These are phyloP conservation scores for Rostratula benghalensis DNA, from an alignment of 2,113 vertebrate species.

Conservation along the genomic window DNA sequence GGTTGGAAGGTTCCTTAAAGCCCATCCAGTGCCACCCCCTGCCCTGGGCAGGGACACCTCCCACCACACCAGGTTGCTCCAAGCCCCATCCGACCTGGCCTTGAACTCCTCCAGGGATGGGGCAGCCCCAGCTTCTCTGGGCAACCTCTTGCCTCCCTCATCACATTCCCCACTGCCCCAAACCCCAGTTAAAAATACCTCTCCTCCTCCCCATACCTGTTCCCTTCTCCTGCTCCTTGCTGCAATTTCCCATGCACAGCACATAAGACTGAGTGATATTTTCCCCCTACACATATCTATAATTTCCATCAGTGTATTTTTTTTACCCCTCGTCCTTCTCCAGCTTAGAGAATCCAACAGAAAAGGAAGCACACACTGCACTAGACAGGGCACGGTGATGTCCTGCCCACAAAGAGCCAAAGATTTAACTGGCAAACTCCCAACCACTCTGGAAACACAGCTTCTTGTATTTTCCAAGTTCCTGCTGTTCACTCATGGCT, in stretches of 20 bases:
- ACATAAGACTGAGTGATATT: not conserved
- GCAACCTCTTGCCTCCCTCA: not conserved
- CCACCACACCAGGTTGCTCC: too few species aligned
- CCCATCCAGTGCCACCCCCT: too few species aligned
- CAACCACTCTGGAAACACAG: not conserved
- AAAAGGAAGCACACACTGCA: not conserved
- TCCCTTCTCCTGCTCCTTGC: not conserved
- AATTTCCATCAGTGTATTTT: not conserved
- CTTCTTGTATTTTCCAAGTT: not conserved
- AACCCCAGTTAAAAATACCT: not conserved
- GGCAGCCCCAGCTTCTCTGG: too few species aligned
- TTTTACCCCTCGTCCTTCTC: not conserved
- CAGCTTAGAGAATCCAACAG: not conserved
- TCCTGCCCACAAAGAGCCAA: not conserved
- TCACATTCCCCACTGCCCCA: not conserved
- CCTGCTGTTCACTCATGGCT: not conserved
- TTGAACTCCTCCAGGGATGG: too few species aligned
- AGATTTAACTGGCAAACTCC: not conserved
- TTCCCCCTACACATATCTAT: not conserved
- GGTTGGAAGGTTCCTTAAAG: too few species aligned
- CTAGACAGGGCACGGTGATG: not conserved
- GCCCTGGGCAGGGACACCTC: too few species aligned
- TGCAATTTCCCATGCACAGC: not conserved
- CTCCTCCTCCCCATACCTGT: rapidly evolving
- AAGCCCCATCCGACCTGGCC: too few species aligned